phyloP scores from a whole-genome alignment of 2,888 invertebrate genomes.

The Dermolepida albohirtum region DNA sequence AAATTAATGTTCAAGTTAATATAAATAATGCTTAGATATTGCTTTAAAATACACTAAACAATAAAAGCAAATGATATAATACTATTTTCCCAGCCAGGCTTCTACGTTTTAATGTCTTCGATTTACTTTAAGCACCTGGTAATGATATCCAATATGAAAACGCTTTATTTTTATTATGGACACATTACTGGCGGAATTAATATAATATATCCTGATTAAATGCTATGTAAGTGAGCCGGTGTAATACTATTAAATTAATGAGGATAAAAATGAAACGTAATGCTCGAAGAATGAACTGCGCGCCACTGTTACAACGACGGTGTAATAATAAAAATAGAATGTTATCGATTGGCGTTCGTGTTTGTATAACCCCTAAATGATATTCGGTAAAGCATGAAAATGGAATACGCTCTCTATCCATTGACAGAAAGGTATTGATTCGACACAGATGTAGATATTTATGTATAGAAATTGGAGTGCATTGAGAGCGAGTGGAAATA shows the following conservation, averaged over 20 bases:
- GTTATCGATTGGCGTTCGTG: conserved; percentile 26
- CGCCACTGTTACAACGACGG: neutral
- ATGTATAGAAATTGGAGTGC: conserved; percentile 29
- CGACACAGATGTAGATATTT: neutral
- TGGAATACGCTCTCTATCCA: conserved; percentile 37
- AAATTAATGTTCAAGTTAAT: too few species aligned
- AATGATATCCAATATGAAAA: too few species aligned
- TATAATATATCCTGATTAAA: neutral
- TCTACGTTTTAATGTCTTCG: too few species aligned
- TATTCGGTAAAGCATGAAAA: conserved; percentile 37
- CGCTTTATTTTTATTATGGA: too few species aligned
- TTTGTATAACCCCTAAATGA: conserved; percentile 21
- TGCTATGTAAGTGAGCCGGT: neutral
- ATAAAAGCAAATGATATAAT: too few species aligned
- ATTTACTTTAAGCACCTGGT: too few species aligned
- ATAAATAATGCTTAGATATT: too few species aligned
- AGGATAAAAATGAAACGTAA: conserved; percentile 1
- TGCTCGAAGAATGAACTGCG: conserved; percentile 5
- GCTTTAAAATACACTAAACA: too few species aligned
- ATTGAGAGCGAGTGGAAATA: conserved; percentile 32
- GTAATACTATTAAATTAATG: conserved; percentile 12
- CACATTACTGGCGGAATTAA: neutral
- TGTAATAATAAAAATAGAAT: conserved; percentile 20
- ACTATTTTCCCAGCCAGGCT: too few species aligned
- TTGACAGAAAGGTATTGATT: conserved; percentile 41